Conservation (phyloP, 2,113 vertebrate species). For the Gracilinanus agilis region DNA sequence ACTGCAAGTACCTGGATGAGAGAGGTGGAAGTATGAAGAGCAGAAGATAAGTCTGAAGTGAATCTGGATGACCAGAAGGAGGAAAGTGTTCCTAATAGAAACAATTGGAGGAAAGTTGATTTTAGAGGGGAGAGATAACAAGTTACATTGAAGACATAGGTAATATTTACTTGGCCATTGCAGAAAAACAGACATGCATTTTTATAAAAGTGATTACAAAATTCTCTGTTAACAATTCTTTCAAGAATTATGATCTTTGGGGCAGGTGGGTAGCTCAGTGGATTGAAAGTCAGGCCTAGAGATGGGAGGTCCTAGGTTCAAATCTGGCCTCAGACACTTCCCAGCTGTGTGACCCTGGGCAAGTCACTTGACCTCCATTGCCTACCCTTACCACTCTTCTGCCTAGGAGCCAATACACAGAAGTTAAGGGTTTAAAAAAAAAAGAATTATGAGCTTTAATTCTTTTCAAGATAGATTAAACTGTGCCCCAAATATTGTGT, state of each 20-base stretch:
- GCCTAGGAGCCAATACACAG: too few species aligned
- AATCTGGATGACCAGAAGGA: neutral
- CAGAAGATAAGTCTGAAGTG: neutral
- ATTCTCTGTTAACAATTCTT: neutral
- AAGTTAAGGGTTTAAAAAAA: too few species aligned
- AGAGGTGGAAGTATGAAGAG: neutral
- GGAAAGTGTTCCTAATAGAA: neutral
- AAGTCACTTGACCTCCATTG: too few species aligned
- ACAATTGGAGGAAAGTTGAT: neutral
- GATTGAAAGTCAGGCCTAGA: too few species aligned
- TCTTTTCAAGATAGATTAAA: neutral
- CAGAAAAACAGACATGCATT: neutral
- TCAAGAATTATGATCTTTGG: neutral
- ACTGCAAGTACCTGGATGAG: neutral
- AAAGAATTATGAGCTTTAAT: neutral
- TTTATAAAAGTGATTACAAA: neutral
- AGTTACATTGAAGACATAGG: neutral
- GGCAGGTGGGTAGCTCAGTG: too few species aligned
- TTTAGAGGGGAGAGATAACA: neutral
- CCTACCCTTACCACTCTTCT: too few species aligned
- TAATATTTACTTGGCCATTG: neutral
- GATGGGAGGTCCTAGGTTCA: too few species aligned
- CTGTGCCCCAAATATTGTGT: neutral
- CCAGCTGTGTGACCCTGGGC: too few species aligned
- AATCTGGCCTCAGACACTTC: too few species aligned